Conservation (phyloP, 2,888 invertebrate species). For the Lottia scabra region DNA sequence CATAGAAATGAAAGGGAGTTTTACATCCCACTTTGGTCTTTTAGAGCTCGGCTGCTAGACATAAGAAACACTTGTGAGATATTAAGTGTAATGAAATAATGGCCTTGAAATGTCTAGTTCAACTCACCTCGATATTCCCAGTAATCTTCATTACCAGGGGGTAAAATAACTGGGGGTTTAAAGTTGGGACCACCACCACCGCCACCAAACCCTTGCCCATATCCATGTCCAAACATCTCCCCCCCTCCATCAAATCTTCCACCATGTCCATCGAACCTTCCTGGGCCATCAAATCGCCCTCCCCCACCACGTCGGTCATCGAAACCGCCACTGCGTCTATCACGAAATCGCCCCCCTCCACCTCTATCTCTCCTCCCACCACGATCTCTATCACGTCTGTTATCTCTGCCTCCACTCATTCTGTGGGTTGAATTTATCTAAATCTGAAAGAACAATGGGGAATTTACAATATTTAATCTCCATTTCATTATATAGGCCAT, state of each 20-base stretch:
- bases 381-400: not conserved
- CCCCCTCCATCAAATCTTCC: not conserved
- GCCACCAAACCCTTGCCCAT: not conserved
- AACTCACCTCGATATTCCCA: not conserved
- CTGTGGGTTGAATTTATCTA: too few species aligned
- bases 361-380: not conserved
- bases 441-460: too few species aligned
- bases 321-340: not conserved
- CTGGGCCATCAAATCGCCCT: not conserved
- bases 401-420: too few species aligned
- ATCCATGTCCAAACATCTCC: not conserved
- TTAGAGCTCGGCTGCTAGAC: too few species aligned
- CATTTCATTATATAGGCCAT: too few species aligned
- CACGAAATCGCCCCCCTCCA: not conserved
- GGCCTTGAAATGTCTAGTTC: too few species aligned
- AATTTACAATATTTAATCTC: too few species aligned
- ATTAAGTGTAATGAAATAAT: too few species aligned
- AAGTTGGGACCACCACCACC: too few species aligned
- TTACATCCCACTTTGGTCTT: too few species aligned
- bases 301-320: not conserved
- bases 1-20: too few species aligned
- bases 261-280: not conserved
- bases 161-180: not conserved
- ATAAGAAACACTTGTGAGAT: too few species aligned
- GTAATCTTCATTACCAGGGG: not conserved